A percentile compares a stretch with the other conserved stretches of the same genome.
Evolutionary conservation across 2,888 invertebrate species (phyloP).

Genomic region (Stenichneumon culpator): DNA sequence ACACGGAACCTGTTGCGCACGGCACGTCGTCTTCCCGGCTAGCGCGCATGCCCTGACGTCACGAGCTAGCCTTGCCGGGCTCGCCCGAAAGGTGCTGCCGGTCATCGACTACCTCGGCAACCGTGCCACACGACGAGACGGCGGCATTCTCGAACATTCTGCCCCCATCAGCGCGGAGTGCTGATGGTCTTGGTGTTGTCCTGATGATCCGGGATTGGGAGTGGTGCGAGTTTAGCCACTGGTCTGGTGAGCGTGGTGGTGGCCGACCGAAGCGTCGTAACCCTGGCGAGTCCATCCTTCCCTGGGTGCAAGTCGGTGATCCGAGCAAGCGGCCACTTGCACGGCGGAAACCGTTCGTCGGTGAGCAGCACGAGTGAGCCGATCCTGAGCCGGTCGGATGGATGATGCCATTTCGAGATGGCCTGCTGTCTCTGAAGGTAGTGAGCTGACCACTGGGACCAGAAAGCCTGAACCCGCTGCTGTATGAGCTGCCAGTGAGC

Average conservation of each 20-base stretch:
- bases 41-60: no score
- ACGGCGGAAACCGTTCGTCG: slow-evolving; percentile 1
- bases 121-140: no score
- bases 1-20: no score
- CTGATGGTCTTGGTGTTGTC: neutral
- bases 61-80: no score
- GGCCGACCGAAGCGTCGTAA: neutral
- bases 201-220: neutral
- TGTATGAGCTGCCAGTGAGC: slow-evolving; percentile 69
- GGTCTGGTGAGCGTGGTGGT: slow-evolving; percentile 5
- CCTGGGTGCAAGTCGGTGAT: no score
- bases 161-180: slow-evolving; percentile 9
- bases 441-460: neutral
- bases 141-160: slow-evolving; percentile 10
- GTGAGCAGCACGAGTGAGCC: slow-evolving; percentile 11
- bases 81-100: no score
- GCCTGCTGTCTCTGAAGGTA: slow-evolving; percentile 5
- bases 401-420: slow-evolving; percentile 39
- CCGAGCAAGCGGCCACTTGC: no score
- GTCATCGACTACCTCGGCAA: no score
- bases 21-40: no score
- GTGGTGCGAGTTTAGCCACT: slow-evolving; percentile 16
- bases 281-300: neutral
- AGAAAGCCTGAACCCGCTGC: slow-evolving; percentile 20
- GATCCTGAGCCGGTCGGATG: slow-evolving; percentile 10